Evolutionary conservation across 2,113 vertebrate genomes (phyloP).

Genomic region (Prolemur simus): DNA sequence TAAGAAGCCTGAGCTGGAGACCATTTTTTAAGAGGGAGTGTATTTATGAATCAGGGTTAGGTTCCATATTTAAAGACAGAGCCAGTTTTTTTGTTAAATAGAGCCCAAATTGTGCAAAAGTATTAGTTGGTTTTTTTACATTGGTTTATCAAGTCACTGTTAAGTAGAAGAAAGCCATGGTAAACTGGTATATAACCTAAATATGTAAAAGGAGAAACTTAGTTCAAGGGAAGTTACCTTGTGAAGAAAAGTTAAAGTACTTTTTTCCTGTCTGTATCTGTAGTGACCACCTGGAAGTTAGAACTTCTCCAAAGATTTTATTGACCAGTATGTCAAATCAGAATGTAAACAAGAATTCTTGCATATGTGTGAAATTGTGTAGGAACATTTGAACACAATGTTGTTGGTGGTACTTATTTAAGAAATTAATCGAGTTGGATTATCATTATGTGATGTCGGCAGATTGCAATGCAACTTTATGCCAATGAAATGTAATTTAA

Average conservation of each 20-base stretch:
- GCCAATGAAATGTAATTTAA: constrained; percentile 91
- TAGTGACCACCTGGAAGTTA: constrained; percentile 85
- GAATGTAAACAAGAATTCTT: constrained; percentile 87
- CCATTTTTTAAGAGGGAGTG: constrained; percentile 67
- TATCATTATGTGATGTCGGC: constrained; percentile 91
- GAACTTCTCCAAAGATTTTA: constrained; percentile 84
- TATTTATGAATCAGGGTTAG: constrained; percentile 81
- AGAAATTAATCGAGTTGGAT: constrained; percentile 87
- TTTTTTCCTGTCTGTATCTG: constrained; percentile 75
- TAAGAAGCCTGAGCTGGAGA: constrained; percentile 70
- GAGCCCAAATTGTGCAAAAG: constrained; percentile 81
- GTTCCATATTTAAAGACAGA: constrained; percentile 68
- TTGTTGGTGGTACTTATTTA: constrained; percentile 91
- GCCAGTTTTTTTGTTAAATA: constrained; percentile 72
- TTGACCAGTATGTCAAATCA: constrained; percentile 79
- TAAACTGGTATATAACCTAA: constrained; percentile 87
- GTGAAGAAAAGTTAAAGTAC: constrained; percentile 85
- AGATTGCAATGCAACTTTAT: constrained; percentile 98
- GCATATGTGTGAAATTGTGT: constrained; percentile 86
- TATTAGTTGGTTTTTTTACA: constrained; percentile 56
- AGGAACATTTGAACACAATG: constrained; percentile 86
- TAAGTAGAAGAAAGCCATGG: constrained; percentile 85
- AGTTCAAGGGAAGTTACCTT: constrained; percentile 88
- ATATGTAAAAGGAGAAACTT: constrained; percentile 83
- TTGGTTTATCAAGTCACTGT: constrained; percentile 84